Evolutionary conservation across 2,797 vertebrate genomes (phyloP).

Genomic region (Lacerta bilineata): DNA sequence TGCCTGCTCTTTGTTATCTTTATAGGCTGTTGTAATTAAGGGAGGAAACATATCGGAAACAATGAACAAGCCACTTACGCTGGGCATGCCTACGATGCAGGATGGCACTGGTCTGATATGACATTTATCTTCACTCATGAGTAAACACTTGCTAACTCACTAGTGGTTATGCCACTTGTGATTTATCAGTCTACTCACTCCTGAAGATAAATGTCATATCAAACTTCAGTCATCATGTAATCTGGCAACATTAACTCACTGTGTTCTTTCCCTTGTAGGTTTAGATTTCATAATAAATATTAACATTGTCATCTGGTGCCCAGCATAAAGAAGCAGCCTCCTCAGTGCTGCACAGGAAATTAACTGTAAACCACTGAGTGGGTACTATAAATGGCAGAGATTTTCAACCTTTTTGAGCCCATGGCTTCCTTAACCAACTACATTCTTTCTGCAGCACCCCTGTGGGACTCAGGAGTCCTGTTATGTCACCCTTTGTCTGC

Average conservation of each 20-base stretch:
- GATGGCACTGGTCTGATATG: constrained; percentile 65
- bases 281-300: constrained; percentile 48
- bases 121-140: constrained; percentile 78
- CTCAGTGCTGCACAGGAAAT: neutral
- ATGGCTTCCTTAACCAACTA: too few species aligned
- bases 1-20: neutral
- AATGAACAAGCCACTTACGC: constrained; percentile 33
- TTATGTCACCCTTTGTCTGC: too few species aligned
- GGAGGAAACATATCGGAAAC: constrained; percentile 18
- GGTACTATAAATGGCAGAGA: too few species aligned
- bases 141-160: constrained; percentile 76
- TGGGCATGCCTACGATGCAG: constrained; percentile 46
- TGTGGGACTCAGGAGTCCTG: too few species aligned
- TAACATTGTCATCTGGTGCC: constrained; percentile 26
- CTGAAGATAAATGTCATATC: constrained; percentile 79
- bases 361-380: too few species aligned
- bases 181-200: constrained; percentile 77
- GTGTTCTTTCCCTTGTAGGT: constrained; percentile 63
- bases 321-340: constrained; percentile 28
- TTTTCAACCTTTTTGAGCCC: too few species aligned
- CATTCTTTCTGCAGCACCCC: too few species aligned
- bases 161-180: constrained; percentile 78
- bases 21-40: constrained; percentile 22
- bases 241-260: constrained; percentile 73
- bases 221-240: constrained; percentile 73